These are phyloP conservation scores for Sinosuthora webbiana DNA, from an alignment of 2,113 vertebrate species.

Conservation along the genomic window DNA sequence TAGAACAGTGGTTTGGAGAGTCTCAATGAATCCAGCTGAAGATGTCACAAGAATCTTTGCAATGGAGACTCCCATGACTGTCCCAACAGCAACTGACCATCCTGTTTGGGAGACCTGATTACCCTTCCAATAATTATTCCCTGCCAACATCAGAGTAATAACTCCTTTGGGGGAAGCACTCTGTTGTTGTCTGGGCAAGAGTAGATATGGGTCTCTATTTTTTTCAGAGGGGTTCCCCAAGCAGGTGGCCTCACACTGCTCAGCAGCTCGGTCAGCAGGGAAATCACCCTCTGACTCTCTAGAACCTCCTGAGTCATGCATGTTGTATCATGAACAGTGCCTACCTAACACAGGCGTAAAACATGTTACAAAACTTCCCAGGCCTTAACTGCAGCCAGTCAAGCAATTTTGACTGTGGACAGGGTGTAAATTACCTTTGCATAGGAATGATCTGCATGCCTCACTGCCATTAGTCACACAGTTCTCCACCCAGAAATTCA, in stretches of 20 bases:
- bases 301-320: accelerated
- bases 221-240: neutral
- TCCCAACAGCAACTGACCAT: neutral
- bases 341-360: neutral
- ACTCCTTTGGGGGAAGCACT: neutral
- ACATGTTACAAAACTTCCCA: neutral
- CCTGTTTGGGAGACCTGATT: neutral
- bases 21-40: neutral
- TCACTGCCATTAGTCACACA: neutral
- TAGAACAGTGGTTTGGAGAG: neutral
- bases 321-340: neutral
- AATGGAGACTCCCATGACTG: neutral
- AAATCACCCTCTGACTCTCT: neutral
- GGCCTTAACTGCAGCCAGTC: neutral
- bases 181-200: neutral
- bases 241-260: neutral
- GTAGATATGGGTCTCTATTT: accelerated
- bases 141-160: neutral
- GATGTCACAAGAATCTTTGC: neutral
- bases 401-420: neutral
- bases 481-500: neutral
- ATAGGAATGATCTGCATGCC: neutral
- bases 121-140: neutral
- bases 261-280: neutral
- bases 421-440: neutral